Conservation (phyloP, 2,888 invertebrate genomes). For the Eupithecia subfuscata region DNA sequence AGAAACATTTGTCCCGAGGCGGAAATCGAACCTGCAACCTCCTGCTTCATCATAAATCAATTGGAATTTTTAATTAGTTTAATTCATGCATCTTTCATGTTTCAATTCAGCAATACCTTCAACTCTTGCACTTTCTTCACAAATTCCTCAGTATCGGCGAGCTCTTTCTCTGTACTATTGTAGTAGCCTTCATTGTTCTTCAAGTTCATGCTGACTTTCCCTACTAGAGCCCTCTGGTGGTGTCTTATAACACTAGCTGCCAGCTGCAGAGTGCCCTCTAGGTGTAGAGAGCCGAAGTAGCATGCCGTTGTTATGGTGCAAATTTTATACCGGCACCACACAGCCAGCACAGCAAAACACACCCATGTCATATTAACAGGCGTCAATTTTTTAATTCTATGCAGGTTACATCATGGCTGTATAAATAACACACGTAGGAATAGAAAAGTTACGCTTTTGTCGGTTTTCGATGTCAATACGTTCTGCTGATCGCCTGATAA, state of each 20-base stretch:
- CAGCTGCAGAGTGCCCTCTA: constrained; percentile 87
- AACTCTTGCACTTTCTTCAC: constrained; percentile 82
- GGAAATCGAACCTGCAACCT: no score
- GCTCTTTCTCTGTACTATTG: constrained; percentile 84
- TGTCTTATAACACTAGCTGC: constrained; percentile 86
- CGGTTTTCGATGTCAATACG: no score
- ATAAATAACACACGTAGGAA: no score
- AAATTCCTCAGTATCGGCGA: constrained; percentile 86
- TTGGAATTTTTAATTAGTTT: background rate
- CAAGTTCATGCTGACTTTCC: constrained; percentile 94
- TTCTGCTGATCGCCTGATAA: no score
- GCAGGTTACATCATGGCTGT: no score
- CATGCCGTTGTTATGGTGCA: constrained; percentile 90
- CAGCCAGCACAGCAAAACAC: no score
- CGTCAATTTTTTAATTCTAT: no score
- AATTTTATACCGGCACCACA: no score
- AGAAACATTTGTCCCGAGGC: no score
- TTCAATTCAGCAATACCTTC: constrained; percentile 65
- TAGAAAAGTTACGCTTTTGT: no score
- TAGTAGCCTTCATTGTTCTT: constrained; percentile 85
- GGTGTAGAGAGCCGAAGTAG: constrained; percentile 92
- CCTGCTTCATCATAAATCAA: background rate
- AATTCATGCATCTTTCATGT: background rate
- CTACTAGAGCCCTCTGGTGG: constrained; percentile 93
- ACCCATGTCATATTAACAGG: no score